A percentile compares a stretch with the other conserved stretches of the same genome.
Evolutionary conservation across 1,140 invertebrate species (phyloP).

Genomic region (Elysia chlorotica): DNA sequence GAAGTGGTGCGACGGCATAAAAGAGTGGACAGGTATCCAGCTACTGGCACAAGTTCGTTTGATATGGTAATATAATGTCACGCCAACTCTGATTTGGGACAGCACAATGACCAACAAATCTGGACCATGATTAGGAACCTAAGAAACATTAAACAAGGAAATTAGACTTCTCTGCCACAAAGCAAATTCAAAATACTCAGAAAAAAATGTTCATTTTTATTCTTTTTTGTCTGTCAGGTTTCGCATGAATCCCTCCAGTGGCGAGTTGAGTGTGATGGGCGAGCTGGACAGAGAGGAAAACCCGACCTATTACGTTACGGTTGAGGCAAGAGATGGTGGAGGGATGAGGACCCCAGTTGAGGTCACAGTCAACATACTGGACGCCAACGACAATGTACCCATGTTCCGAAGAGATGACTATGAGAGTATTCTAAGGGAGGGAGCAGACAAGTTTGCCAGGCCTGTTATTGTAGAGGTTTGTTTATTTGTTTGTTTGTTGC

Average conservation of each 20-base stretch:
- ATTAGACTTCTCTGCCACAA: too few species aligned
- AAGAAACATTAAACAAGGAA: too few species aligned
- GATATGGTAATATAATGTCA: too few species aligned
- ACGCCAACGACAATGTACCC: slow-evolving; percentile 72
- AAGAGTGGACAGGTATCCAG: too few species aligned
- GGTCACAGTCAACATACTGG: slow-evolving; percentile 72
- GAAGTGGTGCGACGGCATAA: too few species aligned
- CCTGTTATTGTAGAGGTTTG: slow-evolving; percentile 38
- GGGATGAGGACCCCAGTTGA: slow-evolving; percentile 89
- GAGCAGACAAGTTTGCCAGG: slow-evolving; percentile 29
- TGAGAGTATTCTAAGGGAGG: slow-evolving; percentile 36
- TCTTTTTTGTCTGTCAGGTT: slow-evolving; percentile 68
- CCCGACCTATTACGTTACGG: slow-evolving; percentile 84
- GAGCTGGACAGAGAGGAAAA: slow-evolving; percentile 83
- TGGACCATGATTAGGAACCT: too few species aligned
- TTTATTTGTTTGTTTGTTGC: background rate
- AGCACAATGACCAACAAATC: too few species aligned
- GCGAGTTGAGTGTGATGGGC: slow-evolving; percentile 78
- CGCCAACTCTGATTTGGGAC: too few species aligned
- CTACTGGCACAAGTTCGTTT: too few species aligned
- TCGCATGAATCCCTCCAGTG: too few species aligned
- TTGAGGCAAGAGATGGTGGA: slow-evolving; percentile 87
- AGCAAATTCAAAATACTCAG: too few species aligned
- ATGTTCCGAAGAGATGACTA: slow-evolving; percentile 39
- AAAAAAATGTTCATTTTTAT: too few species aligned